phyloP scores from a whole-genome alignment of 2,113 vertebrate species.

The Antechinus flavipes region DNA sequence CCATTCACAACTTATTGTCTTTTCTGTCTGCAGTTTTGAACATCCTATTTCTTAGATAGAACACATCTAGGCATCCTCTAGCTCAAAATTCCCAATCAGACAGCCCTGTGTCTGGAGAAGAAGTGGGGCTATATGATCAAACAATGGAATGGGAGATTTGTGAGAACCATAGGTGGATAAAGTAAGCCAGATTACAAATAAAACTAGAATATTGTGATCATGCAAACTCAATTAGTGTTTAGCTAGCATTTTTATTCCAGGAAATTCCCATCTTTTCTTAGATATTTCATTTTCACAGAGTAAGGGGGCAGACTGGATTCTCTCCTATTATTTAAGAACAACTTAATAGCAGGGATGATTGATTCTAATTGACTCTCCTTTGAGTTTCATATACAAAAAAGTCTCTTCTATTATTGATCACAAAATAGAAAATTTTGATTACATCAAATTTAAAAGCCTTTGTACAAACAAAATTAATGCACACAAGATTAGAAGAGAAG shows the following conservation, averaged over 20 bases:
- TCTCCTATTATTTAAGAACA: not conserved
- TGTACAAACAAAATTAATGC: too few species aligned
- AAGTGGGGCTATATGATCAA: constrained; percentile 10
- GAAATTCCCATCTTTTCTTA: constrained; percentile 63
- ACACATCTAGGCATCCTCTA: constrained; percentile 30
- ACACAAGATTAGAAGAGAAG: too few species aligned
- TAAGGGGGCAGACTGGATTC: constrained; percentile 28
- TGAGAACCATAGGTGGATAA: constrained; percentile 28
- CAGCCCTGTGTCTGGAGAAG: constrained; percentile 44
- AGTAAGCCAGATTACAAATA: constrained; percentile 45
- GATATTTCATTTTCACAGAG: constrained; percentile 41
- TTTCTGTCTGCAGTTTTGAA: constrained; percentile 8
- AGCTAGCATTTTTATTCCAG: constrained; percentile 61
- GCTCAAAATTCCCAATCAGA: constrained; percentile 51
- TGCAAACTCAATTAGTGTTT: constrained; percentile 32
- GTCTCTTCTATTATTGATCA: too few species aligned
- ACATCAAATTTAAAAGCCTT: too few species aligned
- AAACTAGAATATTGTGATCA: constrained; percentile 21
- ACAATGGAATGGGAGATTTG: constrained; percentile 3
- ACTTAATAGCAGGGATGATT: constrained; percentile 44
- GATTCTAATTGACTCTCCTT: constrained; percentile 34
- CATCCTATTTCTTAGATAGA: constrained; percentile 50
- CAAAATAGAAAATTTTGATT: too few species aligned
- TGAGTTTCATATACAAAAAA: not conserved
- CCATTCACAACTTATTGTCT: constrained; percentile 36